phyloP scores from a whole-genome alignment of 1,140 invertebrate species.

The Cepaea nemoralis region DNA sequence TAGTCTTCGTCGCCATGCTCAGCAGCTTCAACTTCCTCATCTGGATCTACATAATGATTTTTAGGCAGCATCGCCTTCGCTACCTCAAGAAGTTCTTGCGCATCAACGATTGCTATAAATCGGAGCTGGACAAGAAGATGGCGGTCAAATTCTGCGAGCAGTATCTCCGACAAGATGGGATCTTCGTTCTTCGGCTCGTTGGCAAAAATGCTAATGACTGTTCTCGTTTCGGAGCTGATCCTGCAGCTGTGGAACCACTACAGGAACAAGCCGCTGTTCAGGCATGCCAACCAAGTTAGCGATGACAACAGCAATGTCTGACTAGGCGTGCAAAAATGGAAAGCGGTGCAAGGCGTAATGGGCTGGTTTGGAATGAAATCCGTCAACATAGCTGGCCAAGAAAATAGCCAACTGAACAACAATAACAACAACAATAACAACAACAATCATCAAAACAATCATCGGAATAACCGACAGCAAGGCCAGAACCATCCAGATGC shows the following conservation, averaged over 20 bases:
- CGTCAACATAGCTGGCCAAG: slow-evolving; percentile 16
- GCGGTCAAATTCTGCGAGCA: slow-evolving; percentile 73
- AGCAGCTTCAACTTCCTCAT: slow-evolving; percentile 72
- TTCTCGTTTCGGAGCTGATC: slow-evolving; percentile 74
- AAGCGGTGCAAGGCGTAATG: slow-evolving; percentile 51
- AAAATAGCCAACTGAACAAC: neutral
- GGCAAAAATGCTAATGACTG: slow-evolving; percentile 75
- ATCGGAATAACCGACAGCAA: neutral
- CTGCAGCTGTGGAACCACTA: slow-evolving; percentile 73
- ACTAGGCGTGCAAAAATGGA: slow-evolving; percentile 64
- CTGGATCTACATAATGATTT: slow-evolving; percentile 72
- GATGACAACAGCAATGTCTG: slow-evolving; percentile 69
- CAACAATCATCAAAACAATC: neutral
- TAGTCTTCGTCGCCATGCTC: slow-evolving; percentile 73
- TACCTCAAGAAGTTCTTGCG: slow-evolving; percentile 73
- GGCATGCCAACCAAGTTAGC: slow-evolving; percentile 67
- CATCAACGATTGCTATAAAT: slow-evolving; percentile 69
- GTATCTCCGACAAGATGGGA: slow-evolving; percentile 74
- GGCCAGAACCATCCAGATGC: no score
- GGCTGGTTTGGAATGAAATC: slow-evolving; percentile 51
- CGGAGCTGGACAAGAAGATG: slow-evolving; percentile 69
- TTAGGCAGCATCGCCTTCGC: slow-evolving; percentile 67
- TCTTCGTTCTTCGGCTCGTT: slow-evolving; percentile 73
- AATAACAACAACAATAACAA: slow-evolving; percentile 30
- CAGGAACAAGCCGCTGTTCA: slow-evolving; percentile 66